Conservation (phyloP, 2,888 invertebrate species). For the Caenorhabditis sp. region DNA sequence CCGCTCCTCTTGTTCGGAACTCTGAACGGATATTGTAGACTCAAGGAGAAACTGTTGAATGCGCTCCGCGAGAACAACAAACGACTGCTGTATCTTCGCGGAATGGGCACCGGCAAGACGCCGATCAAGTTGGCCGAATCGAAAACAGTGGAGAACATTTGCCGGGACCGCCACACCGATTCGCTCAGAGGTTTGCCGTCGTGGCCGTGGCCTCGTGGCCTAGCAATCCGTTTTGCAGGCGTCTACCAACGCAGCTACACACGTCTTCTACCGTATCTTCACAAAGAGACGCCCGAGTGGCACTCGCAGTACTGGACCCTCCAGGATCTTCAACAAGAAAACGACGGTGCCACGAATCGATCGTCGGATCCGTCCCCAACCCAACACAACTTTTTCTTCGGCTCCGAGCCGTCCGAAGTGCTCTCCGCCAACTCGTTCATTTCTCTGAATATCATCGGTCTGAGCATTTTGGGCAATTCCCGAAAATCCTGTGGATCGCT, state of each 20-base stretch:
- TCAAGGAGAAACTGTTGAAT: slow-evolving; percentile 73
- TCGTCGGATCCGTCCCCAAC: neutral
- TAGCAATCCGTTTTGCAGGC: too few relatives aligned
- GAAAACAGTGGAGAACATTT: slow-evolving; percentile 75
- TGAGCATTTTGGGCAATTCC: slow-evolving; percentile 52
- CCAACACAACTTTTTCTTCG: slow-evolving; percentile 51
- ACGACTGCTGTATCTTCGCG: slow-evolving; percentile 69
- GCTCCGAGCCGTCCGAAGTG: slow-evolving; percentile 17
- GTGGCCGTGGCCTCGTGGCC: too few relatives aligned
- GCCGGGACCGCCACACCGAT: slow-evolving; percentile 64
- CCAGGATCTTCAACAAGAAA: slow-evolving; percentile 53
- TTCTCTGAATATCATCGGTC: slow-evolving; percentile 59
- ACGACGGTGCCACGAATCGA: neutral
- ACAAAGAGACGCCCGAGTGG: slow-evolving; percentile 74
- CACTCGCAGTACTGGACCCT: slow-evolving; percentile 76
- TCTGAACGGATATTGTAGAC: too few relatives aligned
- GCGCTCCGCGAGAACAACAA: slow-evolving; percentile 74
- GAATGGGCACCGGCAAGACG: slow-evolving; percentile 58
- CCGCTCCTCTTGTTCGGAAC: neutral
- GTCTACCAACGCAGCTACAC: slow-evolving; percentile 77
- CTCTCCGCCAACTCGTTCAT: slow-evolving; percentile 51
- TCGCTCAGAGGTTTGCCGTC: slow-evolving; percentile 71
- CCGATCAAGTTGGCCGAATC: slow-evolving; percentile 73
- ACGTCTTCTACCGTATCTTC: slow-evolving; percentile 72
- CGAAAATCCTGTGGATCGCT: slow-evolving; percentile 38